Base-by-base conservation (phyloP, 2,797 vertebrate genomes). In the Emydoidea blandingii region DNA sequence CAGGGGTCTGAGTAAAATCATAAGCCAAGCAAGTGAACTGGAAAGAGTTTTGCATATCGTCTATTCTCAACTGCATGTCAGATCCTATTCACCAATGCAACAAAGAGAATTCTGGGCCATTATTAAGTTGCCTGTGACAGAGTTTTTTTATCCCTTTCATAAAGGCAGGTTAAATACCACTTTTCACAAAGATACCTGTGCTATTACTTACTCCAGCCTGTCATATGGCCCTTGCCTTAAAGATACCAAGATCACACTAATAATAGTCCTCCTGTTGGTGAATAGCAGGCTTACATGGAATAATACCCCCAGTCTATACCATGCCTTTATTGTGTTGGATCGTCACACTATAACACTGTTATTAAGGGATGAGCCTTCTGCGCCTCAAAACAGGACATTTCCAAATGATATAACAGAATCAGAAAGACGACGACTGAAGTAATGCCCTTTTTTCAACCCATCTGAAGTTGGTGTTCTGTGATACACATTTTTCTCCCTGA, bases 331-430 rank as follows among this genome's bases (percentile, higher is more conserved):
- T 76, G 54, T 27, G 37, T 5, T 1, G 34, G 1, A 92, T 25
- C 85, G 85, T 81, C 82, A 54, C 84, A 53, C 31, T 37, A 15
- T 4, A 3, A 10, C 79, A 21, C 79, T 72, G 85, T 0, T 56
- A 23, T 23, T 6, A 27, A 34, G 27, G 74, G 54, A 87, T 54
- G 2, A 8, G 2, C 8, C 83, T 74, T 53, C 85, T 37, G 41
- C 19, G 21, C 12, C 21, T 47, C 21, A 68, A 25, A 47, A 50
- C 19, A 81, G 81, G 79, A 72, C 14, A 50, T 65, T 34, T 21
- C 53, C 31, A 54, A 84, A 65, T 12, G 31, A 25, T 0, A 29
- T 2, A 6, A 25, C 12, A 0, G 0, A 0, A 12, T n/a, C 1
- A 3, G 4, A 59, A 84, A 15, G 3, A 4, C 8, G 52, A 79